Percentiles rank a stretch among this genome's conserved stretches.
Evolutionary conservation across 1,140 invertebrate genomes (phyloP).

Genomic region (Drosophila serrata): DNA sequence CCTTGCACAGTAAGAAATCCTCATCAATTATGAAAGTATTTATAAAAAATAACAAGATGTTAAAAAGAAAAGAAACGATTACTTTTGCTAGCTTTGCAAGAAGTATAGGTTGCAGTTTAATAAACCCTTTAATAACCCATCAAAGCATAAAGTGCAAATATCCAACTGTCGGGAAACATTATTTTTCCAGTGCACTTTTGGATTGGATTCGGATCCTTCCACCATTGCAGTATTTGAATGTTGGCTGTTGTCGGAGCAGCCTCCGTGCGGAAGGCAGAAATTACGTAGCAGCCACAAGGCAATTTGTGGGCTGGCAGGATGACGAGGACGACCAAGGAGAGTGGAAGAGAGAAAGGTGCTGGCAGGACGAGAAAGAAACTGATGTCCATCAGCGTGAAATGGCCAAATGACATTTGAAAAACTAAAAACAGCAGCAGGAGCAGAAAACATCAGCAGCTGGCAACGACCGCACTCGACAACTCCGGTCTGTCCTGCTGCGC

Average conservation of each 20-base stretch:
- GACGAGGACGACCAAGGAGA: background rate
- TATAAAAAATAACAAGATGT: background rate
- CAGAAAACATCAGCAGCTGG: conserved; percentile 53
- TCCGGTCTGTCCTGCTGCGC: conserved; percentile 29
- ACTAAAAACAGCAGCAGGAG: conserved; percentile 75
- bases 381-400: conserved; percentile 79
- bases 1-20: conserved; percentile 7
- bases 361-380: background rate
- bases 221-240: conserved; percentile 34
- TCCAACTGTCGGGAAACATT: background rate
- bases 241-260: conserved; percentile 18
- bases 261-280: conserved; percentile 37
- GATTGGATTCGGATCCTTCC: conserved; percentile 13
- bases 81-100: too few relatives aligned
- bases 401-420: conserved; percentile 77
- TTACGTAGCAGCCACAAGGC: conserved; percentile 49
- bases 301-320: conserved; percentile 23
- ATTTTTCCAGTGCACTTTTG: conserved; percentile 6
- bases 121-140: too few relatives aligned
- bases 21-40: background rate
- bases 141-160: background rate
- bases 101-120: background rate
- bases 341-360: background rate
- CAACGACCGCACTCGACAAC: conserved; percentile 40
- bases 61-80: too few relatives aligned